These are phyloP conservation scores for Pinna nobilis DNA, from an alignment of 1,140 invertebrate genomes.

Conservation along the genomic window DNA sequence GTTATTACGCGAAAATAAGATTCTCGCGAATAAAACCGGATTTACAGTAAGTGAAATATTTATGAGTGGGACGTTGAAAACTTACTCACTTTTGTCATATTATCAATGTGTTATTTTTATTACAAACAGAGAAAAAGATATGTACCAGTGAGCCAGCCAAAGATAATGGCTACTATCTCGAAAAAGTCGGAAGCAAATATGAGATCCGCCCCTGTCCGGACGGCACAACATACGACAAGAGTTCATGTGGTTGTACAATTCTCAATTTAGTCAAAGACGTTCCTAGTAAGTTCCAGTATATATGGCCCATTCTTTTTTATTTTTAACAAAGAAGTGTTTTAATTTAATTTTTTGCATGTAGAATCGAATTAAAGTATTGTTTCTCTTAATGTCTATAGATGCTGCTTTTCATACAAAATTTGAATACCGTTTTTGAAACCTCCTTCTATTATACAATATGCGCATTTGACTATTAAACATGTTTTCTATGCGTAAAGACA, in stretches of 20 bases:
- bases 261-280: background rate
- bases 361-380: background rate
- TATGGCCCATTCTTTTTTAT: background rate
- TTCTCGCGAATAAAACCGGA: no score
- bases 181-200: background rate
- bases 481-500: no score
- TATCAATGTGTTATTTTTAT: no score
- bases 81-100: no score
- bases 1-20: no score
- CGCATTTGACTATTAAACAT: background rate
- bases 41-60: no score
- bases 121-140: no score
- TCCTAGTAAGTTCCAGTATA: background rate
- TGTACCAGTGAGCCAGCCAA: no score
- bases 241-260: background rate
- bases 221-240: background rate
- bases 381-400: background rate
- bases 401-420: background rate
- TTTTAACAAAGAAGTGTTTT: background rate
- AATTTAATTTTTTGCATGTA: no score
- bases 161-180: background rate
- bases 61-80: no score
- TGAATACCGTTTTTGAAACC: background rate
- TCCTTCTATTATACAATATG: background rate
- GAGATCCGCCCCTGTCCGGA: background rate